Base-by-base conservation (phyloP, 2,888 invertebrate genomes). In the Eremobia ochroleuca region DNA sequence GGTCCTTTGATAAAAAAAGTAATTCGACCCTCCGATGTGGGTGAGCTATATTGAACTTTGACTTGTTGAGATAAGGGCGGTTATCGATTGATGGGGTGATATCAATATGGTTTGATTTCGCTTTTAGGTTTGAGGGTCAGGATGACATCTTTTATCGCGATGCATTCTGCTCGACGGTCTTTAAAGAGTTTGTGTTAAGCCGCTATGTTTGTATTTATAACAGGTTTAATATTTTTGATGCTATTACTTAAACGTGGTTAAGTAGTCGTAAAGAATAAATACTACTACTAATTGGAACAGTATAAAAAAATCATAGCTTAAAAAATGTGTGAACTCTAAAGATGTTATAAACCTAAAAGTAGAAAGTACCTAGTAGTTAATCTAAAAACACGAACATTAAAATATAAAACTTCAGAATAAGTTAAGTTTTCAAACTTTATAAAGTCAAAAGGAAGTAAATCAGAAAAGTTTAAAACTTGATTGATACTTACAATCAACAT, bases 141-240 rank as follows among this genome's bases (percentile, higher is more conserved):
- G 95, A 96, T 96, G 96, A 96, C 96, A 96, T 96, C 95, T 93
- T 96, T 96, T 96, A 96, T 96, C 96, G 94, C 94, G 94, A 95
- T 94, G 95, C 95, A 96, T 96, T 96, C 95, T 95, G 91, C 92
- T 93, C 92, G 87, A 90, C 92, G 92, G 93, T 94, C 93, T 94
- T 94, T 93, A 93, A 82, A 78, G 90, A 93, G 92, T 92, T 93
- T 92, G 89, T 91, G 90, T 91, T 91, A 87, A 92, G 92, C 92
- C 92, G 91, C 92, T 77, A 79, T 83, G 88, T 86, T 84, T 71
- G 77, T 83, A 83, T 84, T 83, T 81, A 70, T 72, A 75, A 79
- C 52, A 66, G 64, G 61, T 83, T 72, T 64, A 55, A 73, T 78
- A 77, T 76, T 82, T 68, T 43, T 58, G 34, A 37, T 21, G 28